Evolutionary conservation across 2,888 invertebrate genomes (phyloP).

Genomic region (Geophilus truncorum): DNA sequence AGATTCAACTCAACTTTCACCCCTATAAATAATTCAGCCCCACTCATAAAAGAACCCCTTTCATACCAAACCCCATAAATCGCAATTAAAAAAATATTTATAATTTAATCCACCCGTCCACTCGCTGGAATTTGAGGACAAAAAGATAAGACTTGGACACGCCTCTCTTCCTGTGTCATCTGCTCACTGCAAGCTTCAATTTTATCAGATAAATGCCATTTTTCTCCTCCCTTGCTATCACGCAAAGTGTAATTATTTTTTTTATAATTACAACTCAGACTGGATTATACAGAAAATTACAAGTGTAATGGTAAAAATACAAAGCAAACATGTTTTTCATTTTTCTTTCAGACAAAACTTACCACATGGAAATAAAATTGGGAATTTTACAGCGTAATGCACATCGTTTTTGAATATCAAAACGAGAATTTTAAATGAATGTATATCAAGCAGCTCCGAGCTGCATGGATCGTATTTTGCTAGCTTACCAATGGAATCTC

Average conservation of each 20-base stretch:
- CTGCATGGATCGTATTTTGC: background rate
- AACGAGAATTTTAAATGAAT: background rate
- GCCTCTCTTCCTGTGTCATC: slow-evolving; percentile 3
- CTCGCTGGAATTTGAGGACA: background rate
- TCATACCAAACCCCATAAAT: slow-evolving; percentile 1
- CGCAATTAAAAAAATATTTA: background rate
- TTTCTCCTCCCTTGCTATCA: background rate
- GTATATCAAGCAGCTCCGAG: background rate
- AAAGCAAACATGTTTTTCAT: too few species aligned
- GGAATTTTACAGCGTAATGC: too few species aligned
- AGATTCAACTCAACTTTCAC: background rate
- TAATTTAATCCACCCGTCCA: slow-evolving; percentile 21
- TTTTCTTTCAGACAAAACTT: too few species aligned
- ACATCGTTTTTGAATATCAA: background rate
- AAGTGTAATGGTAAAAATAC: too few species aligned
- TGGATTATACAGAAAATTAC: too few species aligned
- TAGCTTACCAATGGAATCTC: background rate
- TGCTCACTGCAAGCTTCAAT: background rate
- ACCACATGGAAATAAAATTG: too few species aligned
- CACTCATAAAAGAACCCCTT: background rate
- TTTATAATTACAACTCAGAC: background rate
- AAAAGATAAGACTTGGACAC: background rate
- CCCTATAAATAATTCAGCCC: background rate
- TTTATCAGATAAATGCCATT: background rate
- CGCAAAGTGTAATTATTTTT: background rate